phyloP scores from a whole-genome alignment of 2,888 invertebrate genomes.

The Mamestra brassicae region DNA sequence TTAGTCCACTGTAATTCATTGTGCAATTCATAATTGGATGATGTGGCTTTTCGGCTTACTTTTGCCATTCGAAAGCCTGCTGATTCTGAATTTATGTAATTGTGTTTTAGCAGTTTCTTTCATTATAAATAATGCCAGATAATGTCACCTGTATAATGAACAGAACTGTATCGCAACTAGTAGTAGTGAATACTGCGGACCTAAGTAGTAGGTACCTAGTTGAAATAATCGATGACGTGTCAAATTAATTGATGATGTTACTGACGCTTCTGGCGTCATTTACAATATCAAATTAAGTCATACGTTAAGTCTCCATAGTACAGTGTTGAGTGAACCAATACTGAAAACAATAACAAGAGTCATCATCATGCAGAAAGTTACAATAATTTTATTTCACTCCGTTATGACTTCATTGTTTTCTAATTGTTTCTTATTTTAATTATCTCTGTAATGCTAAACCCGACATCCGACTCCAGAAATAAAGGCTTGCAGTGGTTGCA shows the following conservation, averaged over 20 bases:
- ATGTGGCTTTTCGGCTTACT: constrained; percentile 12
- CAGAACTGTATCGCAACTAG: too few species aligned
- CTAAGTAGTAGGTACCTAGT: not conserved
- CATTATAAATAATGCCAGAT: not conserved
- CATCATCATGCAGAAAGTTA: not conserved
- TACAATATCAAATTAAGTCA: constrained; percentile 15
- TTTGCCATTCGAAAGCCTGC: not conserved
- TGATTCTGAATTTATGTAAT: not conserved
- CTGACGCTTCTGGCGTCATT: not conserved
- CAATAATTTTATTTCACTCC: not conserved
- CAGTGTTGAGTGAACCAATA: not conserved
- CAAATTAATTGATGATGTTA: not conserved
- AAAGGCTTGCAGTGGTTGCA: constrained; percentile 77
- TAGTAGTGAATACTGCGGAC: not conserved
- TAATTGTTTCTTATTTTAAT: constrained; percentile 65
- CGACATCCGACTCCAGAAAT: constrained; percentile 60
- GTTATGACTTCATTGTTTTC: constrained; percentile 21
- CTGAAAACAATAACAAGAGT: not conserved
- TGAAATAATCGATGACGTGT: constrained; percentile 1
- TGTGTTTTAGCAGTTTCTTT: not conserved
- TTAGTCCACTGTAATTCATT: constrained; percentile 6
- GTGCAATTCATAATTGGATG: constrained; percentile 27
- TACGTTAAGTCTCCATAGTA: constrained; percentile 1
- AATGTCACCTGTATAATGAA: not conserved
- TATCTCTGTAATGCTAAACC: constrained; percentile 62